phyloP scores from a whole-genome alignment of 1,140 invertebrate genomes.

The roundworm (Caenorhabditis elegans) region DNA sequence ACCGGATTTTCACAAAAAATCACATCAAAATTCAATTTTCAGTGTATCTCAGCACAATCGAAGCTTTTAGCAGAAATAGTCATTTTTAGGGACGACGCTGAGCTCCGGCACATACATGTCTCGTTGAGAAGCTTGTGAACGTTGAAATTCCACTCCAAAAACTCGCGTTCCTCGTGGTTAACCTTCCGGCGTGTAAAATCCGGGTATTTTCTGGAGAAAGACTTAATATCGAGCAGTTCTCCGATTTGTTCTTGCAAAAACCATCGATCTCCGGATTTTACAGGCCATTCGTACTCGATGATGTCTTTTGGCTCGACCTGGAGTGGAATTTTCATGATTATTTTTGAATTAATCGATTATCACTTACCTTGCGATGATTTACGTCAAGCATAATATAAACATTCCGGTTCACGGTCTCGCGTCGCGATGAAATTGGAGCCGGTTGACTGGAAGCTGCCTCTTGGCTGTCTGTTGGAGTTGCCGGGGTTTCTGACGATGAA shows the following conservation, averaged over 20 bases:
- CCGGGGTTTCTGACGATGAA: not conserved
- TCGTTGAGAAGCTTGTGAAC: constrained; percentile 32
- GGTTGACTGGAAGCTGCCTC: not conserved
- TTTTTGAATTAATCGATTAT: not conserved
- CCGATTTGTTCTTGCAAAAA: constrained; percentile 46
- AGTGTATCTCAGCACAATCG: too few species aligned
- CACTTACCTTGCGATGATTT: not conserved
- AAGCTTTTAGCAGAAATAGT: too few species aligned
- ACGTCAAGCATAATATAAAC: constrained; percentile 29
- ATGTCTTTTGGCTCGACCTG: constrained; percentile 35
- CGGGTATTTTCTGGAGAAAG: not conserved
- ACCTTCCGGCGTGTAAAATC: not conserved
- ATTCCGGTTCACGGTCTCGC: not conserved
- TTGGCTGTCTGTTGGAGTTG: not conserved
- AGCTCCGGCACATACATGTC: constrained; percentile 24
- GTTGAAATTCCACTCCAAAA: not conserved
- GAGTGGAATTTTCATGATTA: not conserved
- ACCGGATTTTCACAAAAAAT: too few species aligned
- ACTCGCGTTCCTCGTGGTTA: constrained; percentile 4
- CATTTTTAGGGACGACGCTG: too few species aligned
- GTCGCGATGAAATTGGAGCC: not conserved
- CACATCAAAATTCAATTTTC: not conserved
- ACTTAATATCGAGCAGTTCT: constrained; percentile 36
- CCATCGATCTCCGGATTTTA: constrained; percentile 35
- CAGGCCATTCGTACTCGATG: constrained; percentile 46